Evolutionary conservation across 2,797 vertebrate genomes (phyloP), one percentile per base, ranked within the genome.

Genomic region (Phalloptychus januarius): DNA sequence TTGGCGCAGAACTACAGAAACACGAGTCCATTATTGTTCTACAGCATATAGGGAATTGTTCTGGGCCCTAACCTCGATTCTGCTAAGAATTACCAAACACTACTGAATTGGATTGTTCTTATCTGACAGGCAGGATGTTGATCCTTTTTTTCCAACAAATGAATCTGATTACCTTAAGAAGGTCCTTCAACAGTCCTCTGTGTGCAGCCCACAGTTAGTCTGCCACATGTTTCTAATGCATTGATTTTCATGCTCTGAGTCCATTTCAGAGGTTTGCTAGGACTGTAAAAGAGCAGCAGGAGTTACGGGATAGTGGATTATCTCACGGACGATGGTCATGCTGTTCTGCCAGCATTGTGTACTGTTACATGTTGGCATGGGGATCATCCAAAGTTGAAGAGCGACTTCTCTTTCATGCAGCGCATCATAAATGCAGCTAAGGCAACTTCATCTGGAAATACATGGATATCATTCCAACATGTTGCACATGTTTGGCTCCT

Each of bases 151-250:
- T 46, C 85, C 33, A 70, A 89, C 81, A 85, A 89, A 89, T 87
- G 58, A 83, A 90, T 91, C 85, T 76, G 86, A 90, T 84, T 92
- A 87, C 69, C 83, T 86, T 61, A 31, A 76, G 80, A 28, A 73
- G 81, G 71, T 80, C 81, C 72, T 71, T 75, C 18, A 4, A 83
- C 48, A 3, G 45, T 89, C 74, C 69, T 72, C 67, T 81, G 63
- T 44, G 38, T 67, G 6, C 38, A 31, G 72, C 73, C 63, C 58
- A 78, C 54, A 45, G 38, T 83, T 42, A 72, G 54, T 61, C 74
- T 1, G 25, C 82, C 92, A 92, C 79, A 89, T 93, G 91, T 89
- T 93, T 91, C 87, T 86, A 79, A 91, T 92, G 87, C 71, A 70
- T 23, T 56, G 77, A 91, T 87, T 91, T 91, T 84, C 89, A 93